These are phyloP conservation scores for Drosophila infuscata DNA, from an alignment of 2,888 invertebrate genomes.

Conservation along the genomic window DNA sequence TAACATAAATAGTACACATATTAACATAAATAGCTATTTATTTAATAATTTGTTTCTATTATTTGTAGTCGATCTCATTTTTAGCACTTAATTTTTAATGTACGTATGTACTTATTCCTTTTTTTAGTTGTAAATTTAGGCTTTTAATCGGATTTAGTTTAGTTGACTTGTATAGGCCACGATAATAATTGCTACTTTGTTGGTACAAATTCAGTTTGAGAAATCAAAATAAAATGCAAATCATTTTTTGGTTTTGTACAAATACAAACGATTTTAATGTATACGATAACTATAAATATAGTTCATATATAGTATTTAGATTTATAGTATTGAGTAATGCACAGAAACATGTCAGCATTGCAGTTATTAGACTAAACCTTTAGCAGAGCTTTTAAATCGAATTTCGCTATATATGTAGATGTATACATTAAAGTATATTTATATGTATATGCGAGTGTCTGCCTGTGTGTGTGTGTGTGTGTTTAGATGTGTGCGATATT, in stretches of 20 bases:
- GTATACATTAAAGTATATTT: slow-evolving; percentile 36
- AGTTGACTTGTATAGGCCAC: slow-evolving; percentile 5
- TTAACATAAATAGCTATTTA: slow-evolving; percentile 13
- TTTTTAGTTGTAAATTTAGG: not conserved
- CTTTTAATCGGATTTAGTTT: not conserved
- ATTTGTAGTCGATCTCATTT: not conserved
- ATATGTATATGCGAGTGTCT: slow-evolving; percentile 9
- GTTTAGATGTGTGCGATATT: slow-evolving; percentile 45
- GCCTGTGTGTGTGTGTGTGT: slow-evolving; percentile 17
- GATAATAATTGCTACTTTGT: slow-evolving; percentile 10
- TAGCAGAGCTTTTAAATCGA: slow-evolving; percentile 63
- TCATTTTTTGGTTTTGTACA: slow-evolving; percentile 52
- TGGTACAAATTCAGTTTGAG: not conserved
- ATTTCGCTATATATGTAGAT: slow-evolving; percentile 69
- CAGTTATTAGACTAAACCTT: slow-evolving; percentile 59
- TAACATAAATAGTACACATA: not conserved
- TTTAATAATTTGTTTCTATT: slow-evolving; percentile 1
- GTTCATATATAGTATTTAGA: slow-evolving; percentile 53
- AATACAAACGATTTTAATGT: slow-evolving; percentile 62
- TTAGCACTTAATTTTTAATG: not conserved
- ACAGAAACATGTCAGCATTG: slow-evolving; percentile 72
- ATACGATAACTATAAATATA: slow-evolving; percentile 59
- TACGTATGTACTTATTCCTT: slow-evolving; percentile 1
- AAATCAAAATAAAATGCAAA: slow-evolving; percentile 6
- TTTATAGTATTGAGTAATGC: slow-evolving; percentile 76